phyloP scores from a whole-genome alignment of 2,113 vertebrate species.

The Trogon surrucura region DNA sequence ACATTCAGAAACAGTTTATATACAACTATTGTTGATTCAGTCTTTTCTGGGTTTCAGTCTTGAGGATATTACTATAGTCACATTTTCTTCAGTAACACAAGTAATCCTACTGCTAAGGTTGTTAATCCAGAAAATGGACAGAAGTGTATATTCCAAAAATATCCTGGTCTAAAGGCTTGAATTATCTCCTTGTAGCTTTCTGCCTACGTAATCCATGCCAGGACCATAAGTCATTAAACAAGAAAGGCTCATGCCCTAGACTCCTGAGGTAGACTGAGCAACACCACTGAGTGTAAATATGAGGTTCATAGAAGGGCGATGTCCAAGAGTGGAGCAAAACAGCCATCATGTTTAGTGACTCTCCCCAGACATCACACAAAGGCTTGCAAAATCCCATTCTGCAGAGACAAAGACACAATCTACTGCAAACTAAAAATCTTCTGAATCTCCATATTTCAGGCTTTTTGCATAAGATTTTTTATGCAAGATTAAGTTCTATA shows the following conservation, averaged over 20 bases:
- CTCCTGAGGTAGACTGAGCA: background rate
- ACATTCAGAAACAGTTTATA: background rate
- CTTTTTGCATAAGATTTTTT: background rate
- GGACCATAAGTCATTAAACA: too few species aligned
- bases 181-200: background rate
- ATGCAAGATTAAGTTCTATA: background rate
- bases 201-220: background rate
- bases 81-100: background rate
- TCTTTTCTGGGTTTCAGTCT: background rate
- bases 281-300: background rate
- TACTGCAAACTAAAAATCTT: background rate
- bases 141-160: background rate
- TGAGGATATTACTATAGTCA: background rate
- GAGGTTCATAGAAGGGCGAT: background rate
- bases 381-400: background rate
- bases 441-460: background rate
- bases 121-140: background rate
- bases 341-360: background rate
- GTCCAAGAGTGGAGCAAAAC: background rate
- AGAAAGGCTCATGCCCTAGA: background rate
- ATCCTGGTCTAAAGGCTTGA: background rate
- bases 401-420: background rate
- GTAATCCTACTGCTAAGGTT: background rate
- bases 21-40: background rate
- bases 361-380: background rate